These are phyloP conservation scores for Polypedilum vanderplanki DNA, from an alignment of 1,140 invertebrate species.

Conservation along the genomic window DNA sequence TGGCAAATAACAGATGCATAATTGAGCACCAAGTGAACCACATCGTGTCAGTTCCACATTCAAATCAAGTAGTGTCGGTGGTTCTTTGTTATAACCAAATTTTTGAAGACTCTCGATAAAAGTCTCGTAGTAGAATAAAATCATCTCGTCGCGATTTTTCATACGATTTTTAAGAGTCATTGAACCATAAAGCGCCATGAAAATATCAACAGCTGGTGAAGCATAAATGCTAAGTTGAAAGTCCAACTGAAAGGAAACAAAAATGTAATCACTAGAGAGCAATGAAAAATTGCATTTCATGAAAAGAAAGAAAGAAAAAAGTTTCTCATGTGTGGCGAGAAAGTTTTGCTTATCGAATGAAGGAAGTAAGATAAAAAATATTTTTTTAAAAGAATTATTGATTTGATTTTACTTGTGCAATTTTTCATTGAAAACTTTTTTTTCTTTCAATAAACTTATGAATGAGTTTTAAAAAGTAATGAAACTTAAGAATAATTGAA, in stretches of 20 bases:
- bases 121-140: background rate
- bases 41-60: background rate
- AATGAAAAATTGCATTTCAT: too few relatives aligned
- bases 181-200: background rate
- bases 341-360: too few relatives aligned
- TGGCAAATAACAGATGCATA: background rate
- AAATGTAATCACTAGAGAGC: too few relatives aligned
- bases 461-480: too few relatives aligned
- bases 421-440: too few relatives aligned
- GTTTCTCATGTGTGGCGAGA: too few relatives aligned
- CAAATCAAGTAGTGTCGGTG: background rate
- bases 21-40: constrained; percentile 10
- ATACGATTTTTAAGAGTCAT: background rate
- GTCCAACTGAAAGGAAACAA: background rate
- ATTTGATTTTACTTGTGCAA: too few relatives aligned
- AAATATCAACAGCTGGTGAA: background rate
- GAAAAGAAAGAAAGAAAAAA: too few relatives aligned
- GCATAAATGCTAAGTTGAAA: background rate
- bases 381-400: too few relatives aligned
- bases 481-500: too few relatives aligned
- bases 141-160: background rate
- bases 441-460: too few relatives aligned
- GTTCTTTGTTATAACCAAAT: background rate
- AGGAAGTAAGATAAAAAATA: too few relatives aligned
- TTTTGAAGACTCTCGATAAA: background rate